Conservation (phyloP, 2,888 invertebrate genomes). For the Serrognathus titanus region DNA sequence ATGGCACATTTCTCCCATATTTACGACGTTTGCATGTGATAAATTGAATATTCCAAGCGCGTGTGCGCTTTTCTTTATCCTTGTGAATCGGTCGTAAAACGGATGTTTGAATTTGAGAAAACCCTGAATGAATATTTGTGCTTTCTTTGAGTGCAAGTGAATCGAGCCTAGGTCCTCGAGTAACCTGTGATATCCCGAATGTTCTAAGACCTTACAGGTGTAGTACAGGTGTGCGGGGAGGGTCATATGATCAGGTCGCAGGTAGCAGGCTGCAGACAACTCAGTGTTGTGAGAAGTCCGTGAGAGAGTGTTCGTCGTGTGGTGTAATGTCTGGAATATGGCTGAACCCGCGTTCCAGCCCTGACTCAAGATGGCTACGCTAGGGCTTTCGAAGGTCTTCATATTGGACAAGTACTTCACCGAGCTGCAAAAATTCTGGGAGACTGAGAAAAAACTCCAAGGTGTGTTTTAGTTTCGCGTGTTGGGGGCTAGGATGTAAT, state of each 20-base stretch:
- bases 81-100: background rate
- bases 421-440: constrained; percentile 95
- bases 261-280: constrained; percentile 17
- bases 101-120: background rate
- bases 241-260: constrained; percentile 39
- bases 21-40: too few relatives aligned
- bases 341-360: constrained; percentile 34
- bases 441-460: constrained; percentile 93
- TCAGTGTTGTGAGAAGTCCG: constrained; percentile 18
- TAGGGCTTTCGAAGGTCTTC: constrained; percentile 95
- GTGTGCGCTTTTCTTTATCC: too few relatives aligned
- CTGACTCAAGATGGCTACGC: constrained; percentile 76
- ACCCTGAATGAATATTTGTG: constrained; percentile 13
- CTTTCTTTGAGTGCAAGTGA: constrained; percentile 8
- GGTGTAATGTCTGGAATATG: constrained; percentile 42
- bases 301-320: constrained; percentile 23
- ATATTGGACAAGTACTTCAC: constrained; percentile 97
- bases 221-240: constrained; percentile 43
- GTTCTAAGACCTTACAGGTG: constrained; percentile 34
- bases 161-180: constrained; percentile 19
- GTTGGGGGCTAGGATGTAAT: background rate
- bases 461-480: constrained; percentile 57
- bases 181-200: constrained; percentile 30
- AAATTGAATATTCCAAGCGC: too few relatives aligned
- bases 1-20: too few relatives aligned